Conservation (phyloP, 2,888 invertebrate genomes). For the Drosophila tanythrix region DNA sequence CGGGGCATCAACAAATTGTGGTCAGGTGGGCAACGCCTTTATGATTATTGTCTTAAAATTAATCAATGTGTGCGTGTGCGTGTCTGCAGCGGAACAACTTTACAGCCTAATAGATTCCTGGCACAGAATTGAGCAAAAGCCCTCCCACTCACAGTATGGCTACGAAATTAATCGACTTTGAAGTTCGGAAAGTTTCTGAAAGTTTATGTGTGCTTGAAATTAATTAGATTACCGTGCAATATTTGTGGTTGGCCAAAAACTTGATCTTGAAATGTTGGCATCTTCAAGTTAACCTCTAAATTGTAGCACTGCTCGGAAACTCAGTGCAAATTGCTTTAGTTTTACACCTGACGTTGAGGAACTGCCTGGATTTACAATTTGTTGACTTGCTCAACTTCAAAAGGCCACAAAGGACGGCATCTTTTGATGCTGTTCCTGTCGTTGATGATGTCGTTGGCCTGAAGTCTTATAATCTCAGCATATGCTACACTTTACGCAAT, state of each 20-base stretch:
- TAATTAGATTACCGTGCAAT: constrained; percentile 72
- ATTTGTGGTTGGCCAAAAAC: constrained; percentile 37
- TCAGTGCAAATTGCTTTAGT: constrained; percentile 13
- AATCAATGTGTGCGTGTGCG: constrained; percentile 75
- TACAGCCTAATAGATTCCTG: constrained; percentile 63
- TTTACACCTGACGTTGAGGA: constrained; percentile 12
- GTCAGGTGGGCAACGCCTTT: constrained; percentile 61
- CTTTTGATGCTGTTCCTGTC: constrained; percentile 9
- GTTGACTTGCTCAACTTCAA: constrained; percentile 18
- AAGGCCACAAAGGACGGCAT: constrained; percentile 11
- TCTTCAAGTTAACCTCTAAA: constrained; percentile 1
- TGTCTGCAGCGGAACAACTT: constrained; percentile 55
- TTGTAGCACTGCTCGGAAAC: background rate
- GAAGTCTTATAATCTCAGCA: constrained; percentile 27
- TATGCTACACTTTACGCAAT: constrained; percentile 34
- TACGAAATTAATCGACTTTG: constrained; percentile 59
- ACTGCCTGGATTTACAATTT: constrained; percentile 18
- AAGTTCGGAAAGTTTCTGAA: constrained; percentile 46
- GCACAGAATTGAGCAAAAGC: background rate
- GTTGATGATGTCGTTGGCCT: constrained; percentile 21
- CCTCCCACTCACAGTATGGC: background rate
- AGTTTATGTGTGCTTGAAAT: constrained; percentile 64
- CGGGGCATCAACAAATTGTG: constrained; percentile 34
- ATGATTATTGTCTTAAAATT: constrained; percentile 80
- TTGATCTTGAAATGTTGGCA: constrained; percentile 20